Evolutionary conservation across 1,140 invertebrate species (phyloP).

Genomic region (Drosophila equinoxialis): DNA sequence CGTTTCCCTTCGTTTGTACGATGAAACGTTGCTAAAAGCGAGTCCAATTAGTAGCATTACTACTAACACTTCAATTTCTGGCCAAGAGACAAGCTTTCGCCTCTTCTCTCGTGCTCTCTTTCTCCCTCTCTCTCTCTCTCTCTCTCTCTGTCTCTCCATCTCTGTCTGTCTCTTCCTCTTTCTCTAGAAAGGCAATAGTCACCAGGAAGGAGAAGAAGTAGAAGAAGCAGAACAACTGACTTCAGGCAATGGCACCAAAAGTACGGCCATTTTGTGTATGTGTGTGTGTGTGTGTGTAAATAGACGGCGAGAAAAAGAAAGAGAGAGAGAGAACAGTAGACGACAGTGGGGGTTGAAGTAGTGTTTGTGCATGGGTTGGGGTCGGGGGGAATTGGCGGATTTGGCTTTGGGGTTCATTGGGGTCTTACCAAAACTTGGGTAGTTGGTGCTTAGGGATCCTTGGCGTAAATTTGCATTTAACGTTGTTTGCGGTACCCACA

Average conservation of each 20-base stretch:
- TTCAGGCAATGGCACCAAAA: slow-evolving; percentile 73
- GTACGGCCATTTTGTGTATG: slow-evolving; percentile 78
- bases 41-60: slow-evolving; percentile 82
- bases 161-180: slow-evolving; percentile 11
- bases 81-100: slow-evolving; percentile 34
- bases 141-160: neutral
- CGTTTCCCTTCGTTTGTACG: slow-evolving; percentile 40
- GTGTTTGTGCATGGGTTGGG: neutral
- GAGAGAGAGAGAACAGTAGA: neutral
- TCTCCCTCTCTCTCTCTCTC: slow-evolving; percentile 8
- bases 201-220: slow-evolving; percentile 42
- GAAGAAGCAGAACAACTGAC: slow-evolving; percentile 40
- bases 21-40: slow-evolving; percentile 75
- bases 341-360: neutral
- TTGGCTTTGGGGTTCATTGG: neutral
- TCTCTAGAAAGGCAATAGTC: slow-evolving; percentile 75
- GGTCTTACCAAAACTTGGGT: slow-evolving; percentile 17
- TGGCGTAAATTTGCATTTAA: slow-evolving; percentile 79
- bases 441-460: slow-evolving; percentile 18
- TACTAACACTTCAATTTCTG: slow-evolving; percentile 79
- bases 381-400: neutral
- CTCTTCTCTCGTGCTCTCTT: neutral
- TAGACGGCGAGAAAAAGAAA: neutral
- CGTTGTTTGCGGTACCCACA: slow-evolving; percentile 77
- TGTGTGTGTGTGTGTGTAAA: slow-evolving; percentile 60